These are phyloP conservation scores for Prenolepis imparis DNA, from an alignment of 2,888 invertebrate genomes.

Conservation along the genomic window DNA sequence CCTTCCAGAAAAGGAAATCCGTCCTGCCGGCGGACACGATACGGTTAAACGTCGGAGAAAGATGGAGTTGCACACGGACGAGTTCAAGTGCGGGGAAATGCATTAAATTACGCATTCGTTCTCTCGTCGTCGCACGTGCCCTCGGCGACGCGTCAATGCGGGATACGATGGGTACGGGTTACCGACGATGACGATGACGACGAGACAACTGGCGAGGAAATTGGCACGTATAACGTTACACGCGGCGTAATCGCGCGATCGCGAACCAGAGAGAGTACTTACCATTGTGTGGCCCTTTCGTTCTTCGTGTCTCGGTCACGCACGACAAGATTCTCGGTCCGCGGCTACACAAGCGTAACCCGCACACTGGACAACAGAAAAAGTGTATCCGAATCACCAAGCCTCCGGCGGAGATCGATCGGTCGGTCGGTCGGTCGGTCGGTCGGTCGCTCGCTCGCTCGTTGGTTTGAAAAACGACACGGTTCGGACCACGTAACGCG, in stretches of 20 bases:
- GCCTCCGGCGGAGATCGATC: too few species aligned
- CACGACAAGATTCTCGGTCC: too few species aligned
- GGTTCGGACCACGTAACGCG: too few species aligned
- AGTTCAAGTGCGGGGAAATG: not conserved
- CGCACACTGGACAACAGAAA: too few species aligned
- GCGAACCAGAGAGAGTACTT: slow-evolving; percentile 61
- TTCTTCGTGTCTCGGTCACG: too few species aligned
- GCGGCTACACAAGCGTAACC: too few species aligned
- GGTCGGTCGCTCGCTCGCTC: too few species aligned
- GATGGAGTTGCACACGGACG: slow-evolving; percentile 21
- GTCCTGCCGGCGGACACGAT: slow-evolving; percentile 31
- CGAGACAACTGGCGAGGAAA: not conserved
- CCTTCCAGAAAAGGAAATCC: slow-evolving; percentile 55
- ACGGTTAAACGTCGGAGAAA: not conserved
- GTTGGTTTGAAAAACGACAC: slow-evolving; percentile 7
- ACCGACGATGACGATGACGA: not conserved
- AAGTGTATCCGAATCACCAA: too few species aligned
- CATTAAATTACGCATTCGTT: not conserved
- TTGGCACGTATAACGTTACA: not conserved
- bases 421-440: too few species aligned
- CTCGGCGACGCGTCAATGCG: slow-evolving; percentile 77
- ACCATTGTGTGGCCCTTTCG: slow-evolving; percentile 66
- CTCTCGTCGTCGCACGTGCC: slow-evolving; percentile 68
- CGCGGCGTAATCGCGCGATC: slow-evolving; percentile 45
- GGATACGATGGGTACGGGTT: slow-evolving; percentile 22